These are phyloP conservation scores for Chelonoidis abingdonii DNA, from an alignment of 2,113 vertebrate genomes.

Conservation along the genomic window DNA sequence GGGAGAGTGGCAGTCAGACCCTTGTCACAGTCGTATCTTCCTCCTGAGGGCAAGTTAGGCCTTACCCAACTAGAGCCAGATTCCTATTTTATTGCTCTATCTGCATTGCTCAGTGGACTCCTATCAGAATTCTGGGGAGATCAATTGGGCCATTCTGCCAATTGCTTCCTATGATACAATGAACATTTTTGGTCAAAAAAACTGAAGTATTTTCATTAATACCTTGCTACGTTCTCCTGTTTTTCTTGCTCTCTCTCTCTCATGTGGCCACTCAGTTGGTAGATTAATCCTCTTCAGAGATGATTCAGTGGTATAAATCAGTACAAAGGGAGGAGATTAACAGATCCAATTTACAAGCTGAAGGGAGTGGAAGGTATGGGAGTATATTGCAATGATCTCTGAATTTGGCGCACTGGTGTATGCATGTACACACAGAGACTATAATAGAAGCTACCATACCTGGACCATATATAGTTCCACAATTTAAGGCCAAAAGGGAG, in stretches of 20 bases:
- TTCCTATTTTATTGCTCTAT: not conserved
- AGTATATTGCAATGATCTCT: not conserved
- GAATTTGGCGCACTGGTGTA: not conserved
- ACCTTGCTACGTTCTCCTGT: not conserved
- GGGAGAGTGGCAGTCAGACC: not conserved
- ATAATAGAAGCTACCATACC: not conserved
- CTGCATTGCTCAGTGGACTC: not conserved
- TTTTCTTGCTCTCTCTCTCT: not conserved
- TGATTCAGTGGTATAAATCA: not conserved
- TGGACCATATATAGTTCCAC: not conserved
- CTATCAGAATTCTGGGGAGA: not conserved
- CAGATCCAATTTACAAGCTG: not conserved
- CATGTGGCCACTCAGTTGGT: not conserved
- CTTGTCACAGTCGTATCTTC: not conserved
- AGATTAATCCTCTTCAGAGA: not conserved
- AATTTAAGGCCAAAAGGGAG: not conserved
- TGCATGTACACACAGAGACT: not conserved
- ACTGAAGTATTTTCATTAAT: slow-evolving; percentile 20
- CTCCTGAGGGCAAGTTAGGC: not conserved
- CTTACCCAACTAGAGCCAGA: not conserved
- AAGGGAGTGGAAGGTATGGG: not conserved
- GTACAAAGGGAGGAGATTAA: not conserved
- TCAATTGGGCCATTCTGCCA: not conserved
- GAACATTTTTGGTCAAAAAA: not conserved
- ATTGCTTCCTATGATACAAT: not conserved